phyloP scores from a whole-genome alignment of 2,113 vertebrate genomes.

The Sclerurus mexicanus region DNA sequence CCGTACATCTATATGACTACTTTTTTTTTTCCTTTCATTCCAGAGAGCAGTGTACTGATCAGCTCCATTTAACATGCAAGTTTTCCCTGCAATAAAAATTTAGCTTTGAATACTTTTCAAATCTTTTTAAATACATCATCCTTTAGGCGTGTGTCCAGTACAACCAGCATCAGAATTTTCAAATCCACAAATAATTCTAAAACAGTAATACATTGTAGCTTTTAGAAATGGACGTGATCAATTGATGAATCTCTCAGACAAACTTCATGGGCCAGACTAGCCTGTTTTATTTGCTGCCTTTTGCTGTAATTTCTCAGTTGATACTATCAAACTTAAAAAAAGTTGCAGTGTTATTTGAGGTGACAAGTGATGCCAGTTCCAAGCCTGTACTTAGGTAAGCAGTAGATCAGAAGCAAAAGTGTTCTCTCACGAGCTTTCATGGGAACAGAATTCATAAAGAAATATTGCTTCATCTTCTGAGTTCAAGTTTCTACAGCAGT shows the following conservation, averaged over 20 bases:
- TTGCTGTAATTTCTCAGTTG: not conserved
- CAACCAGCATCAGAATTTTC: not conserved
- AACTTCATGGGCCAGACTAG: not conserved
- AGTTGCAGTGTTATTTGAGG: not conserved
- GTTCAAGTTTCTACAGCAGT: not conserved
- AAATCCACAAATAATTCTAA: not conserved
- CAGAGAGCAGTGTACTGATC: not conserved
- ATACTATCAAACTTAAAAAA: not conserved
- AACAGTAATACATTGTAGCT: not conserved
- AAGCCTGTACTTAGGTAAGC: not conserved
- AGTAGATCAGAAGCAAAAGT: not conserved
- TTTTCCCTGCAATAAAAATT: not conserved
- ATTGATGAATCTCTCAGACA: not conserved
- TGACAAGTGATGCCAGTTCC: not conserved
- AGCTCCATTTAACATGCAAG: not conserved
- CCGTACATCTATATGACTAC: not conserved
- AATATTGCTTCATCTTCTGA: not conserved
- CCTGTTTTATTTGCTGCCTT: not conserved
- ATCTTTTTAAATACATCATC: not conserved
- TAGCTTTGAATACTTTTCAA: not conserved
- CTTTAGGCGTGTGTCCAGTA: not conserved
- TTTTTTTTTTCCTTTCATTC: not conserved
- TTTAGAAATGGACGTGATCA: accelerated
- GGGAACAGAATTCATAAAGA: not conserved
- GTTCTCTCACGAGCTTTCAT: not conserved